Percentiles rank a stretch among this genome's conserved stretches.
These are phyloP conservation scores for Chromis chromis DNA, from an alignment of 2,797 vertebrate species.

Conservation along the genomic window DNA sequence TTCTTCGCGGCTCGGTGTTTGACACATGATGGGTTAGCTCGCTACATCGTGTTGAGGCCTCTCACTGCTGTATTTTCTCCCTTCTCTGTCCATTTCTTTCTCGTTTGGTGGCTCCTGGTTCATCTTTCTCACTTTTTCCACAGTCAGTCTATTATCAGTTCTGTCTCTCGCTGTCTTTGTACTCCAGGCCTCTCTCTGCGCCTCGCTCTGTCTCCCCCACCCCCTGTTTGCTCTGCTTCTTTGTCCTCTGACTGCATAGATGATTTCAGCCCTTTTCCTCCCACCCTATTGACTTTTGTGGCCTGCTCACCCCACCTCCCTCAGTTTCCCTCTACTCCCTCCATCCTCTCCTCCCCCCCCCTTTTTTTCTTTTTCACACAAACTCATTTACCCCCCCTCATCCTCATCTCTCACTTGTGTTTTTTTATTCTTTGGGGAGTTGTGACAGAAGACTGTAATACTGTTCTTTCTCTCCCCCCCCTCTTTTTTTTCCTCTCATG, in stretches of 20 bases:
- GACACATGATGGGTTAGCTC: constrained; percentile 55
- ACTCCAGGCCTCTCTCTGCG: constrained; percentile 46
- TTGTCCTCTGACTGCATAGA: constrained; percentile 73
- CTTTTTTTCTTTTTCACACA: constrained; percentile 40
- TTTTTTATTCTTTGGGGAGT: constrained; percentile 56
- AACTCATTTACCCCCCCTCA: constrained; percentile 27
- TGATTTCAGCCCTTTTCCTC: constrained; percentile 78
- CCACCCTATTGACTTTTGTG: constrained; percentile 77
- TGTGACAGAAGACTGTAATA: constrained; percentile 50
- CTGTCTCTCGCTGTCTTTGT: constrained; percentile 63
- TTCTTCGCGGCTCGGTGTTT: constrained; percentile 57
- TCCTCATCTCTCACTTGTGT: constrained; percentile 36
- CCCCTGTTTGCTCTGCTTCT: constrained; percentile 66
- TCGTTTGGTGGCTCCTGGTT: constrained; percentile 41
- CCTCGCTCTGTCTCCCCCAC: constrained; percentile 43
- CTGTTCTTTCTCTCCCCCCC: constrained; percentile 18
- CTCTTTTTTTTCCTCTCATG: constrained; percentile 15
- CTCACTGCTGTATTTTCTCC: constrained; percentile 11
- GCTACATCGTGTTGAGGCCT: constrained; percentile 56
- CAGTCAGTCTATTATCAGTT: constrained; percentile 63
- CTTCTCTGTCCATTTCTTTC: constrained; percentile 5
- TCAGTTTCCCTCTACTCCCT: constrained; percentile 53
- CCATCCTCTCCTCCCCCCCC: constrained; percentile 53
- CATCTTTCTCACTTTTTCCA: constrained; percentile 67
- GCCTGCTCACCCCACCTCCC: constrained; percentile 62